These are phyloP conservation scores for Mesoligia furuncula DNA, from an alignment of 2,888 invertebrate genomes.

Conservation along the genomic window DNA sequence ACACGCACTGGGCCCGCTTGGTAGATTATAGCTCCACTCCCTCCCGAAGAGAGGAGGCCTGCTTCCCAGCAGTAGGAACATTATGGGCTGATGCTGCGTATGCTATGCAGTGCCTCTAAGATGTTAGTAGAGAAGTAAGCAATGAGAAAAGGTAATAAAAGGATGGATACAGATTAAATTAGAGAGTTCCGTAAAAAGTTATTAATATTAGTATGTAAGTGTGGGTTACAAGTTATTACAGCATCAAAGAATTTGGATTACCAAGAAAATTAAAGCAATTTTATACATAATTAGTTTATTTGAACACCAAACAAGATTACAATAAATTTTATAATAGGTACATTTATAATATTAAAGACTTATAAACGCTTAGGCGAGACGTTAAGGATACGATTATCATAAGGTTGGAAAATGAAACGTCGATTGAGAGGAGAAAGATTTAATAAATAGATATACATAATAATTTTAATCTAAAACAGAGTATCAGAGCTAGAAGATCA, in stretches of 20 bases:
- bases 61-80: background rate
- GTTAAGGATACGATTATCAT: conserved; percentile 31
- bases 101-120: background rate
- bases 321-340: conserved; percentile 42
- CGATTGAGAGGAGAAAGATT: conserved; percentile 88
- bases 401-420: conserved; percentile 75
- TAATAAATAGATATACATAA: conserved; percentile 88
- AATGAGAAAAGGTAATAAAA: background rate
- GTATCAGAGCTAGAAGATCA: conserved; percentile 84
- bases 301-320: conserved; percentile 60
- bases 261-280: conserved; percentile 51
- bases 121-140: conserved; percentile 10
- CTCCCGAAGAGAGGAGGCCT: no score
- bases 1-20: no score
- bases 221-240: background rate
- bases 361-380: conserved; percentile 40
- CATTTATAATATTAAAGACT: conserved; percentile 43
- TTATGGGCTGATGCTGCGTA: background rate
- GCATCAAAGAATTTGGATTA: conserved; percentile 14
- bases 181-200: background rate
- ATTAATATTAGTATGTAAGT: background rate
- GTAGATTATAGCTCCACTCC: no score
- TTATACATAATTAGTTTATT: conserved; percentile 56
- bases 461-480: conserved; percentile 88
- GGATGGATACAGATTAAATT: background rate